Base-by-base conservation (phyloP, 2,797 vertebrate species). In the Clarias fuscus region DNA sequence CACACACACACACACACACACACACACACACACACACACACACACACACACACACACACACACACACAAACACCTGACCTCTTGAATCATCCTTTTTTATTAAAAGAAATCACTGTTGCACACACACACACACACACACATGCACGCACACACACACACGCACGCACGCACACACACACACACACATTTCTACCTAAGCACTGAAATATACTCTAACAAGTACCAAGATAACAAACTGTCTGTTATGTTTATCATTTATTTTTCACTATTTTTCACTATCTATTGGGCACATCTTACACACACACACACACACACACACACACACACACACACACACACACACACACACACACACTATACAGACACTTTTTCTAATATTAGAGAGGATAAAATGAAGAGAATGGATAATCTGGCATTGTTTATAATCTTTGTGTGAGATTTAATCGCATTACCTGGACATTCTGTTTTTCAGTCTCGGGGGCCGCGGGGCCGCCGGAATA, bases 391-490 rank as follows among this genome's bases (percentile, higher is more conserved):
- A 89, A 61, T 6, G 1, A 61, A 89, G 86, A 27, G 64, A 65
- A 65, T 24, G 73, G 58, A 30, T 30, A 58, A 30, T 58, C n/a
- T 30, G 77, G 86, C 75, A 90, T 92, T 87, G 88, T 91, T 89
- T 91, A 87, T 91, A 90, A 91, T 85, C 88, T 90, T 89, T 90
- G 88, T 90, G 92, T 80, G 80, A 78, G 78, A 84, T 91, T 88
- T 93, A 93, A 93, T 93, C 91, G 90, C 83, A 90, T 93, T 91
- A 90, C 82, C 68, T 80, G 90, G 87, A 88, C 53, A 10, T 77
- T 84, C 84, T 89, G 90, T 92, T 22, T 92, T 91, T 73, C 91
- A 88, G 90, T 87, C 92, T 93, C 90, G 88, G 85, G 8, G 8
- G 8, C 37, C 37, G 82, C 86, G 79, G 70, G 78, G 85, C 88